These are phyloP conservation scores for Phalacrocorax pelagicus DNA, from an alignment of 2,113 vertebrate genomes.

Conservation along the genomic window DNA sequence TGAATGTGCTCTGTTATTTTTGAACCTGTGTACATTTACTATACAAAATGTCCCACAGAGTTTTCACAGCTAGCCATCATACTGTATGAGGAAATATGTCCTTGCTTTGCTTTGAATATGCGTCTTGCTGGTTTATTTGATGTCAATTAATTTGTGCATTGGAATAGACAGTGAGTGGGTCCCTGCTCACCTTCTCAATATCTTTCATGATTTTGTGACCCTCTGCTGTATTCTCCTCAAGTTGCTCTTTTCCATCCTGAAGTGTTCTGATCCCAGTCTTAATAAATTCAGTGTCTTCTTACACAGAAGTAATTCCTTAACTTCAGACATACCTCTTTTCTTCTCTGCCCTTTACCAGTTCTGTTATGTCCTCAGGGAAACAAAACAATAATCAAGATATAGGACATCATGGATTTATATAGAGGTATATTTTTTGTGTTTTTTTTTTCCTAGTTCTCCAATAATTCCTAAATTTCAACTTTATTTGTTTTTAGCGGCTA, in stretches of 20 bases:
- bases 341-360: neutral
- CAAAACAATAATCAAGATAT: neutral
- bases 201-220: neutral
- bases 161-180: neutral
- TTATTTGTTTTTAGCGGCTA: neutral
- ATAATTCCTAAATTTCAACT: neutral
- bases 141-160: neutral
- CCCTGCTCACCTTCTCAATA: neutral
- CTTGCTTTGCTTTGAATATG: neutral
- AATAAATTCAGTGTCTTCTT: neutral
- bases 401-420: neutral
- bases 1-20: neutral
- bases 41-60: neutral
- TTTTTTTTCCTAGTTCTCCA: neutral
- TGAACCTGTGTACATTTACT: neutral
- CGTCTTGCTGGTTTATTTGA: neutral
- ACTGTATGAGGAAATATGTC: neutral
- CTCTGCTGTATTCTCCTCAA: neutral
- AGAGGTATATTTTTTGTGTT: accelerated
- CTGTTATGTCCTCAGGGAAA: neutral
- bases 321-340: neutral
- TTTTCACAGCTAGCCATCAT: neutral
- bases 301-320: neutral
- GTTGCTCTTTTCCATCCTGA: neutral
- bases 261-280: neutral